A percentile compares a stretch with the other conserved stretches of the same genome.
These are phyloP conservation scores for Nasonia longicornis DNA, from an alignment of 1,140 invertebrate genomes.

Conservation along the genomic window DNA sequence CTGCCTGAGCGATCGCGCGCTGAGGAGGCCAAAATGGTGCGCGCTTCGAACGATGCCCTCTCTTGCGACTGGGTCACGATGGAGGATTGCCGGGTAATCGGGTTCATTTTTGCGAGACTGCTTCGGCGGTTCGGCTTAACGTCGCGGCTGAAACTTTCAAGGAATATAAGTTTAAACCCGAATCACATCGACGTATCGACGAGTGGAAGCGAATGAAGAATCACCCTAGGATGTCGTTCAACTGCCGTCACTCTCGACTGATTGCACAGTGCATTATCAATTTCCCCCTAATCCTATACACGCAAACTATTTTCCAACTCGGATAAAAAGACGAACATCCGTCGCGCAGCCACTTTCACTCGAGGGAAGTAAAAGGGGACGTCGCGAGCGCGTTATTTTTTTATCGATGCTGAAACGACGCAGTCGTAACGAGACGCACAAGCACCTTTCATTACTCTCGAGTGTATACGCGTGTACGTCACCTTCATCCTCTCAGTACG, in stretches of 20 bases:
- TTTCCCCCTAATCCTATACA: background rate
- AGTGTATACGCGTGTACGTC: background rate
- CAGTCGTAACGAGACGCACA: background rate
- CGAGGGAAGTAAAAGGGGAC: slow-evolving; percentile 16
- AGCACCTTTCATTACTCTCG: slow-evolving; percentile 16
- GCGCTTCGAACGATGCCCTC: background rate
- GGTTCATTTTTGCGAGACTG: background rate
- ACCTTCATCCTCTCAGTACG: too few relatives aligned
- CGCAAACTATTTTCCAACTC: background rate
- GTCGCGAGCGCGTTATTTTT: background rate
- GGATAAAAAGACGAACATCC: background rate
- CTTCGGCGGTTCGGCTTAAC: background rate
- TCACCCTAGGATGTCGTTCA: background rate
- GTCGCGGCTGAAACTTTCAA: background rate
- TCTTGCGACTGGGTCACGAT: background rate
- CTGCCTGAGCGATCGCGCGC: too few relatives aligned
- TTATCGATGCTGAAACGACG: slow-evolving; percentile 25
- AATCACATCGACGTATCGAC: too few relatives aligned
- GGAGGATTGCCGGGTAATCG: background rate
- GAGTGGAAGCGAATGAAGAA: too few relatives aligned
- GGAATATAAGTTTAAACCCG: background rate
- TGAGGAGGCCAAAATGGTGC: too few relatives aligned
- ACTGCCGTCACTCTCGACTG: background rate
- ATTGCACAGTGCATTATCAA: background rate
- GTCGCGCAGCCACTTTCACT: slow-evolving; percentile 18